These are phyloP conservation scores for Parnassius glacialis DNA, from an alignment of 2,888 invertebrate species.

Conservation along the genomic window DNA sequence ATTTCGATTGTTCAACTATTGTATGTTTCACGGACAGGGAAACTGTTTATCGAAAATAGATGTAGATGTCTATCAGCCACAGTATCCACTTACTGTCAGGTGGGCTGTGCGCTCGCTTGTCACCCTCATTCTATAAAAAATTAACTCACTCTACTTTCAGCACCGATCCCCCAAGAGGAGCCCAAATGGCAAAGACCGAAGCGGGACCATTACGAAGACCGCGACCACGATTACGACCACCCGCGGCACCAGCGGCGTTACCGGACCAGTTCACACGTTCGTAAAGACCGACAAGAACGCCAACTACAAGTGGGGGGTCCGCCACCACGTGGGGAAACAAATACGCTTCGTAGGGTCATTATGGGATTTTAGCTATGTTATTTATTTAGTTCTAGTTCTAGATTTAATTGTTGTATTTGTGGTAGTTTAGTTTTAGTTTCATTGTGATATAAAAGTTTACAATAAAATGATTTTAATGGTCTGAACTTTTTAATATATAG, in stretches of 20 bases:
- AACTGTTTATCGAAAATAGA: too few species aligned
- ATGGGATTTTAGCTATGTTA: slow-evolving; percentile 48
- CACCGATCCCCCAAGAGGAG: slow-evolving; percentile 37
- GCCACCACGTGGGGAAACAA: slow-evolving; percentile 88
- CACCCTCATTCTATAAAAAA: too few species aligned
- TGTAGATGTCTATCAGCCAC: too few species aligned
- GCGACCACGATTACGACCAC: slow-evolving; percentile 34
- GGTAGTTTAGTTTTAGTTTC: slow-evolving; percentile 26
- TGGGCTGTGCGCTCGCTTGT: too few species aligned
- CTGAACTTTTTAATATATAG: too few species aligned
- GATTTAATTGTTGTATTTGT: slow-evolving; percentile 58
- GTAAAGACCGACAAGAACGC: slow-evolving; percentile 91
- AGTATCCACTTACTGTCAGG: too few species aligned
- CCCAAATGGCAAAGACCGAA: slow-evolving; percentile 56
- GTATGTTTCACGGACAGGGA: too few species aligned
- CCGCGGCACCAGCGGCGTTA: slow-evolving; percentile 69
- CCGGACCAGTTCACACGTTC: slow-evolving; percentile 89
- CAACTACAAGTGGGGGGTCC: slow-evolving; percentile 92
- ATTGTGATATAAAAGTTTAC: slow-evolving; percentile 8
- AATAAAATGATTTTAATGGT: too few species aligned
- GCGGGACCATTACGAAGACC: slow-evolving; percentile 45
- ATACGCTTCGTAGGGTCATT: slow-evolving; percentile 66
- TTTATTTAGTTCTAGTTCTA: slow-evolving; percentile 63
- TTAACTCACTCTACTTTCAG: slow-evolving; percentile 24
- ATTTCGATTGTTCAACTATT: too few species aligned